Percentiles rank a stretch among this genome's conserved stretches.
Evolutionary conservation across 2,888 invertebrate species (phyloP).

Genomic region (Ennomos fuscantarius): DNA sequence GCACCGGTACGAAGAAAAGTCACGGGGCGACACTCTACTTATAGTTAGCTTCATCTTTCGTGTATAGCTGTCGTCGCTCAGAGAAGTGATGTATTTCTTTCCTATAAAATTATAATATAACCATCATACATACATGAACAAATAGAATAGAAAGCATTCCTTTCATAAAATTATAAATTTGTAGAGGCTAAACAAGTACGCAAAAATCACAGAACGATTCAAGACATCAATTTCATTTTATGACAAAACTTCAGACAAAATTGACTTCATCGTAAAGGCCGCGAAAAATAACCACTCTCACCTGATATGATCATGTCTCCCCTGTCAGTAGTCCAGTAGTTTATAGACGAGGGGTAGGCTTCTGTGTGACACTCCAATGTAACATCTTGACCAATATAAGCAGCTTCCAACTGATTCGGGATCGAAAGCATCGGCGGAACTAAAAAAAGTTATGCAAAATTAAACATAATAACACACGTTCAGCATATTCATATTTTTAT

Average conservation of each 20-base stretch:
- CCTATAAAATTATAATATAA: constrained; percentile 79
- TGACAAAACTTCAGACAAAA: no score
- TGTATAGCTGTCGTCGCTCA: constrained; percentile 94
- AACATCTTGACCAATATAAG: constrained; percentile 95
- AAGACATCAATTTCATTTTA: no score
- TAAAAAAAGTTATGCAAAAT: constrained; percentile 64
- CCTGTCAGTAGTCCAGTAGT: constrained; percentile 96
- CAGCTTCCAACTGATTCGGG: constrained; percentile 96
- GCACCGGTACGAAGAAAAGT: constrained; percentile 95
- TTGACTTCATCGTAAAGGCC: no score
- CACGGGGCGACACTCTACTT: constrained; percentile 90
- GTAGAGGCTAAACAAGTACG: no score
- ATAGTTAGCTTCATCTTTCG: constrained; percentile 97
- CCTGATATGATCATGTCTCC: constrained; percentile 97
- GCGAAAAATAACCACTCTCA: constrained; percentile 50
- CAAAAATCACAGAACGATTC: no score
- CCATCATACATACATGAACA: background rate
- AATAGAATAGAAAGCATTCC: background rate
- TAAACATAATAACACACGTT: constrained; percentile 38
- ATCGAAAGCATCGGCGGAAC: constrained; percentile 98
- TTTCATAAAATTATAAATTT: no score
- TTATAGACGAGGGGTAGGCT: constrained; percentile 96
- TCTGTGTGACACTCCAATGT: constrained; percentile 96
- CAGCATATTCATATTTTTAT: constrained; percentile 31
- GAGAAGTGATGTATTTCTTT: constrained; percentile 94